These are phyloP conservation scores for Cyaniris semiargus DNA, from an alignment of 2,888 invertebrate species.

Conservation along the genomic window DNA sequence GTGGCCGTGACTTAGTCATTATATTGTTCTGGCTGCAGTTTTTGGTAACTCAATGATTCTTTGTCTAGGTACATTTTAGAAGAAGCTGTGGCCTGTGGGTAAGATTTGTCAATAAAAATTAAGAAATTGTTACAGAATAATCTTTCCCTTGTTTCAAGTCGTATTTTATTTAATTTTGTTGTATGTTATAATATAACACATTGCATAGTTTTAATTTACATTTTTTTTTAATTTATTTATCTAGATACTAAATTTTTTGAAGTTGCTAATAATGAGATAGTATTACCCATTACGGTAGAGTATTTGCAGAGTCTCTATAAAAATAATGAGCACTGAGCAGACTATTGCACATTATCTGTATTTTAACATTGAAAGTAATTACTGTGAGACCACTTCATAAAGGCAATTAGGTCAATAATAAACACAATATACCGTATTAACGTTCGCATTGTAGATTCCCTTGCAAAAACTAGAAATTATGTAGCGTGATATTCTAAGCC, in stretches of 20 bases:
- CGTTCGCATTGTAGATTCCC: conserved; percentile 4
- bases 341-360: neutral
- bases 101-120: too few species aligned
- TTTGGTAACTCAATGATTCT: neutral
- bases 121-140: too few species aligned
- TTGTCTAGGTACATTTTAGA: neutral
- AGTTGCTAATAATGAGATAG: neutral
- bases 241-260: neutral
- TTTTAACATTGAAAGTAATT: conserved; percentile 27
- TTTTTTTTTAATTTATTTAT: neutral
- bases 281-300: neutral
- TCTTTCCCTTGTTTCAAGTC: too few species aligned
- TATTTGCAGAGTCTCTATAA: neutral
- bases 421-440: neutral
- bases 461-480: neutral
- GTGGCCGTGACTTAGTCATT: neutral
- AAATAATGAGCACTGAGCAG: neutral
- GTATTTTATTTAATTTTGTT: too few species aligned
- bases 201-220: neutral
- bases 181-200: too few species aligned
- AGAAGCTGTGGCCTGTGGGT: neutral
- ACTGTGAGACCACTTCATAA: conserved; percentile 13
- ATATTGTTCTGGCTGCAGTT: neutral
- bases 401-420: conserved; percentile 26
- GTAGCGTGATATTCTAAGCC: neutral